These are phyloP conservation scores for Lamellibrachia satsuma DNA, from an alignment of 2,888 invertebrate genomes.

Conservation along the genomic window DNA sequence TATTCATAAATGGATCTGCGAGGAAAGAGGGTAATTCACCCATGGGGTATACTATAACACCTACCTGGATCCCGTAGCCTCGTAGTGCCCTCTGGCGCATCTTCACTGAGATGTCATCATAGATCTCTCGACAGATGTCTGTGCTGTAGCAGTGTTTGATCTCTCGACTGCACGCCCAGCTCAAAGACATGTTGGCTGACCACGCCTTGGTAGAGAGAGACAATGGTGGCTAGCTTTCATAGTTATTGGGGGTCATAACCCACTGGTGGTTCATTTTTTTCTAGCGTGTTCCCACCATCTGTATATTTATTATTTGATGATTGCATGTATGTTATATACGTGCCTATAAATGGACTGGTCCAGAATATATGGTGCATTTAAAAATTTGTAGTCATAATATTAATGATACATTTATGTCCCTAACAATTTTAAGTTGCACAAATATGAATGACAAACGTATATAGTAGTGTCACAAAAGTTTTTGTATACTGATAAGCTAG, in stretches of 20 bases:
- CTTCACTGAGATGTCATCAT: constrained; percentile 78
- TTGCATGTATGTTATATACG: no score
- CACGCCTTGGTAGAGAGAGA: constrained; percentile 67
- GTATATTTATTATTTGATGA: no score
- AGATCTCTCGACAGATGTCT: constrained; percentile 56
- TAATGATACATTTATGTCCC: no score
- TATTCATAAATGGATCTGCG: not conserved
- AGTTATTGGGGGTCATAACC: no score
- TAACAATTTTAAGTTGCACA: not conserved
- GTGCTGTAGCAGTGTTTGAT: constrained; percentile 73
- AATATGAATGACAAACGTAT: not conserved
- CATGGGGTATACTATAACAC: constrained; percentile 31
- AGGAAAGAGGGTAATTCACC: not conserved
- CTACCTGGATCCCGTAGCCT: constrained; percentile 84
- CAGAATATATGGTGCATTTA: no score
- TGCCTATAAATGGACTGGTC: no score
- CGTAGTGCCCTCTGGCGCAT: constrained; percentile 78
- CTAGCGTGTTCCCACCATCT: no score
- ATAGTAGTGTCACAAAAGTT: not conserved
- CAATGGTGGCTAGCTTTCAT: not conserved
- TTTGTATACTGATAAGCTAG: no score
- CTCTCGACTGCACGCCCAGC: constrained; percentile 80
- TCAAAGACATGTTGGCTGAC: constrained; percentile 78
- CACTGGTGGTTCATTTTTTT: no score
- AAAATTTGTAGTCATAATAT: no score